A percentile compares a stretch with the other conserved stretches of the same genome.
phyloP scores from a whole-genome alignment of 2,888 invertebrate genomes.

The Drosophila mulleri region DNA sequence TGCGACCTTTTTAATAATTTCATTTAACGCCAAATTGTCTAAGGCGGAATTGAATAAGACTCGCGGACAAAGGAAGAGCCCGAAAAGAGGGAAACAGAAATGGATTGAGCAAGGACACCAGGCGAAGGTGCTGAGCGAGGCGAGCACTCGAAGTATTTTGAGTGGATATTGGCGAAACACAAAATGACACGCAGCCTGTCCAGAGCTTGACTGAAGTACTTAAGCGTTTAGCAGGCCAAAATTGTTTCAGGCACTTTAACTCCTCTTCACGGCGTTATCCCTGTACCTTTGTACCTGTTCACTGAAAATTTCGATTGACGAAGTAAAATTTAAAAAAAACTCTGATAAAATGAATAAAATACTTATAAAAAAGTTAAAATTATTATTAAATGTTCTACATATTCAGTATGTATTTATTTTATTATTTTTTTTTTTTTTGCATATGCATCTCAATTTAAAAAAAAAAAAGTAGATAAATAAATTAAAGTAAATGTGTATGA shows the following conservation, averaged over 20 bases:
- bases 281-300: background rate
- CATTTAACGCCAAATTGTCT: constrained; percentile 69
- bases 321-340: no score
- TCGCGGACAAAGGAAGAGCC: constrained; percentile 27
- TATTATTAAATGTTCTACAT: no score
- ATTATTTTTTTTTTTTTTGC: no score
- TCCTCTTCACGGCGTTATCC: background rate
- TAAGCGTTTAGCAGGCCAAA: background rate
- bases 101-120: constrained; percentile 14
- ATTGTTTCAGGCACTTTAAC: background rate
- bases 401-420: no score
- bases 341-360: no score
- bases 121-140: background rate
- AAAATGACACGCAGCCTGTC: background rate
- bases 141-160: constrained; percentile 3
- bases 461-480: no score
- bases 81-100: background rate
- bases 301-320: no score
- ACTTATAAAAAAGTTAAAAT: no score
- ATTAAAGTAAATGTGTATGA: no score
- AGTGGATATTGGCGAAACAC: background rate
- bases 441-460: no score
- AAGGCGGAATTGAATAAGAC: constrained; percentile 69
- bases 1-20: constrained; percentile 68
- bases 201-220: background rate